phyloP scores from a whole-genome alignment of 2,113 vertebrate genomes.

The Terrapene triunguis region DNA sequence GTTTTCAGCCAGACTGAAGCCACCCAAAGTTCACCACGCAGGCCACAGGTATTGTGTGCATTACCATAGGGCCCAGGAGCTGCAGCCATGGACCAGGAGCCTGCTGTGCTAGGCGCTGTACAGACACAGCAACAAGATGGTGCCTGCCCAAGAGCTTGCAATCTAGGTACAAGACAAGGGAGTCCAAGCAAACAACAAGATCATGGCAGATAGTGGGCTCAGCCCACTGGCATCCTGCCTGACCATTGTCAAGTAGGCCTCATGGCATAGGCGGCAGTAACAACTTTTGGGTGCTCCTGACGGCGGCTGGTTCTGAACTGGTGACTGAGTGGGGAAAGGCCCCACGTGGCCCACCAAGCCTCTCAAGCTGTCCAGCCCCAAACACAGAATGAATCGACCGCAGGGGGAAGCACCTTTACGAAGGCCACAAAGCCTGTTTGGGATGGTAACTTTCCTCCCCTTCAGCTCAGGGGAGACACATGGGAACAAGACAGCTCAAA shows the following conservation, averaged over 20 bases:
- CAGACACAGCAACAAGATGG: no score
- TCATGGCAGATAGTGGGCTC: neutral
- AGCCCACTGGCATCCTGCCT: neutral
- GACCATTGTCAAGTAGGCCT: neutral
- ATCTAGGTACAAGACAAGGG: neutral
- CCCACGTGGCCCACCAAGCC: no score
- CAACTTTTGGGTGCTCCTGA: neutral
- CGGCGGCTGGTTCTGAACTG: neutral
- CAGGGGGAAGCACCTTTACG: neutral
- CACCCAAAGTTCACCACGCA: neutral
- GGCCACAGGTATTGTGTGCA: neutral
- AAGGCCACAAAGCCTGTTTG: neutral
- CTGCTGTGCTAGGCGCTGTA: no score
- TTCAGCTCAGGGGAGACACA: accelerated
- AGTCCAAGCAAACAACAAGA: neutral
- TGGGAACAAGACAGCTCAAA: neutral
- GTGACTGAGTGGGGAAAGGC: neutral
- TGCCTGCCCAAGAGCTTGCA: no score
- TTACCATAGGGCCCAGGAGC: neutral
- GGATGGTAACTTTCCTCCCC: neutral
- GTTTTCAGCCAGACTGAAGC: neutral
- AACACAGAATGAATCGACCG: neutral
- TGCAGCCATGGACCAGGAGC: no score
- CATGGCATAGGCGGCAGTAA: neutral
- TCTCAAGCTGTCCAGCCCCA: no score